Base-by-base conservation (phyloP, 2,888 invertebrate species). In the Criorhina ranunculi region DNA sequence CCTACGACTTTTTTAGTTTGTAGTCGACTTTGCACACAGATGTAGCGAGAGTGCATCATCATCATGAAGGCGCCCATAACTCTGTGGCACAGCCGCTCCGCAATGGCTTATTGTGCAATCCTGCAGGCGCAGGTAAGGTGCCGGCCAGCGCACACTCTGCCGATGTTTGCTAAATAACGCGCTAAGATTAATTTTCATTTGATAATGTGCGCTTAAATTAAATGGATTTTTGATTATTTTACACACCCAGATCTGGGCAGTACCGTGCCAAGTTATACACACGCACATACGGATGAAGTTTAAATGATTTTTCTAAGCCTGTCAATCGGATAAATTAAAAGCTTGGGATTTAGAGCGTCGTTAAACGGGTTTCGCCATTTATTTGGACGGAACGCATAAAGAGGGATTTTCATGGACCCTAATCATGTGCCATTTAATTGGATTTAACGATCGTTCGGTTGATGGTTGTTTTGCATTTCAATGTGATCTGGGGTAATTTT, bases 191-290 rank as follows among this genome's bases (percentile, higher is more conserved):
- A 85, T 79, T 85, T 79, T 79, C 73, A 79, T 85, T 85, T 51
- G 75, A 85, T 83, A 83, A 79, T 79, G 73, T 51, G 67, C 69
- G 69, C 75, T 80, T 70, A 64, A 80, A 80, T 80, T 57, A 80
- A 85, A 85, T 85, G 85, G 51, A 75, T 59, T 85, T 85, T 79
- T 80, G 85, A 80, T 85, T 85, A 85, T 83, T 73, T 67, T 60
- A 67, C 83, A 83, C 83, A 83, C 83, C 83, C 83, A 73, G 67
- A 55, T 55, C 19, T 19, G 62, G 7, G 59, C 35, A 24, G 24
- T 15, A 37, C 17, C 11, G 9, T 44, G 24, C 6, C 17, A 59
- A 24, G 19, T 24, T 5, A 42, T 53, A 35, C 46, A 53, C 24
- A 17, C 19, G 33, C n/a, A 12, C 7, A 51, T 37, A n/a, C 51